Base-by-base conservation (phyloP, 2,113 vertebrate genomes). In the Etheostoma spectabile region DNA sequence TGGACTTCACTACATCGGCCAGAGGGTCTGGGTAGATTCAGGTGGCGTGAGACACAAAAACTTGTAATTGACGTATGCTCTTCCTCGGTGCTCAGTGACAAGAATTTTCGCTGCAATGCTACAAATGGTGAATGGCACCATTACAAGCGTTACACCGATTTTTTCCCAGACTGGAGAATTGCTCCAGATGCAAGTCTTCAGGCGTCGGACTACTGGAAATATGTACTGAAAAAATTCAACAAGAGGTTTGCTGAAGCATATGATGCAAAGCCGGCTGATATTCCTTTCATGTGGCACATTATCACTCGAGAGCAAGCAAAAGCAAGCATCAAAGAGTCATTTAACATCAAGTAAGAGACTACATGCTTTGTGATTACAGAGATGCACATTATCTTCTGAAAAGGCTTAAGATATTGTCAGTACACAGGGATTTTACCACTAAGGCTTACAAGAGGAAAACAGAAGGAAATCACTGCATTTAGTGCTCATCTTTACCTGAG, bases 151-250 rank as follows among this genome's bases (percentile, higher is more conserved):
- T 95, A 95, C 49, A 68, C 10, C 1, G 57, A 85, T 0, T 78
- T 94, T 51, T 92, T 57, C 30, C 87, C 88, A 0, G 74, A 94
- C 69, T 96, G 95, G 95, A 12, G 38, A 24, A 95, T 96, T 46
- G 61, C 65, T 27, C 85, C 93, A 7, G 94, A 95, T 56, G 1
- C 0, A 56, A 95, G 90, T 62, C 90, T 93, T 6, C 0, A 93
- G 22, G 93, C 93, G 22, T 93, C 92, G 80, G 89, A 92, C 81
- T 95, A 93, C 91, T 95, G 94, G 94, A 95, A 93, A 80, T 94
- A 93, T 77, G 84, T 95, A 0, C 68, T 94, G 84, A 18, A 4
- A 45, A 87, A 8, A 0, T 95, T 91, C 80, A 95, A 94, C 49
- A 0, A 18, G 0, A 0, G 72, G 6, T 93, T 95, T 92, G 92